Conservation (phyloP, 2,113 vertebrate species). For the Gambusia affinis region DNA sequence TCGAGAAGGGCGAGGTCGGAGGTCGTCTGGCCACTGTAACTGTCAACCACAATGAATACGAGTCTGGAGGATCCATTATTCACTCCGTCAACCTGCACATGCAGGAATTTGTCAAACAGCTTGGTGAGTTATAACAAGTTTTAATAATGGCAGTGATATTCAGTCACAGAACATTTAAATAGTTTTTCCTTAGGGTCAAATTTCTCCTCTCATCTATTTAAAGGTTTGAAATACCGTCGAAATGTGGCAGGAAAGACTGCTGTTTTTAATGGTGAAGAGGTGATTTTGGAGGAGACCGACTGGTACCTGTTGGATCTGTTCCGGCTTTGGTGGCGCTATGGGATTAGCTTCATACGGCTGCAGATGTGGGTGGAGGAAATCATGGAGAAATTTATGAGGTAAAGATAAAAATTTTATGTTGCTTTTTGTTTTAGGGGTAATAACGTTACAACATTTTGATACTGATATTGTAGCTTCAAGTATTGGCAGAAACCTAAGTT, state of each 20-base stretch:
- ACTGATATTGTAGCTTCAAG: too few relatives aligned
- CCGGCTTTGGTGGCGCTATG: constrained; percentile 98
- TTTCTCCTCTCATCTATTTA: not conserved
- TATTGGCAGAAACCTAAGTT: too few relatives aligned
- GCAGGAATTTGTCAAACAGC: constrained; percentile 94
- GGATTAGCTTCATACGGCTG: constrained; percentile 96
- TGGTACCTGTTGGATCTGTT: constrained; percentile 97
- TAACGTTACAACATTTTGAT: too few relatives aligned
- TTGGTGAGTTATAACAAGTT: constrained; percentile 83
- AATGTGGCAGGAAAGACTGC: constrained; percentile 91
- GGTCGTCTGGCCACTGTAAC: constrained; percentile 93
- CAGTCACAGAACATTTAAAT: not conserved
- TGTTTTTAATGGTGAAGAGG: constrained; percentile 89
- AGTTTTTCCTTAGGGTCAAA: not conserved
- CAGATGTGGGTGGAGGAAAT: constrained; percentile 99
- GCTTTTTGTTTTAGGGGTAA: not conserved
- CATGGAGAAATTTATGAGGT: constrained; percentile 99
- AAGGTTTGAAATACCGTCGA: constrained; percentile 91
- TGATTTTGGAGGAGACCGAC: constrained; percentile 95
- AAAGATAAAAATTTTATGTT: constrained; percentile 28
- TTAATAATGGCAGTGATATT: not conserved
- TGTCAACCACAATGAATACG: constrained; percentile 93
- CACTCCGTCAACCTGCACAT: constrained; percentile 96
- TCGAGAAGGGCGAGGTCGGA: constrained; percentile 87
- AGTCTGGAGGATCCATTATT: constrained; percentile 92